phyloP scores from a whole-genome alignment of 2,113 vertebrate genomes.

The Grus americana region DNA sequence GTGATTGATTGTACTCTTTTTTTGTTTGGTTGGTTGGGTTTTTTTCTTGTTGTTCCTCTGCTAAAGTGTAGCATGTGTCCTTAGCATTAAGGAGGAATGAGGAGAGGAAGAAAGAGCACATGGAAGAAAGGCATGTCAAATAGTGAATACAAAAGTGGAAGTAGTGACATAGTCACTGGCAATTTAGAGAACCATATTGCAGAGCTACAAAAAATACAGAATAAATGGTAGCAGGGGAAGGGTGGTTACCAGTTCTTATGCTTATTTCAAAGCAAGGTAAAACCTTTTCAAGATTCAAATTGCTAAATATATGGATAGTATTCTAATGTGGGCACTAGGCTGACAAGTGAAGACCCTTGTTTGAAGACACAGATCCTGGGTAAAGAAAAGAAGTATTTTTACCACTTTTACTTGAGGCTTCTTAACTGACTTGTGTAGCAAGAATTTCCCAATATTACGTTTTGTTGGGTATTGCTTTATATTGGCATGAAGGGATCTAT shows the following conservation, averaged over 20 bases:
- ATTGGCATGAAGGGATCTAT: background rate
- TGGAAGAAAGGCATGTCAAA: background rate
- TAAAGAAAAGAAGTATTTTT: background rate
- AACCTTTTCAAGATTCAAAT: background rate
- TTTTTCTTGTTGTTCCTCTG: background rate
- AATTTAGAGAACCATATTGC: background rate
- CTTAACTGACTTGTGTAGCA: background rate
- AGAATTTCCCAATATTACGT: background rate
- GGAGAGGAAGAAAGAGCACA: background rate
- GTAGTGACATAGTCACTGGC: background rate
- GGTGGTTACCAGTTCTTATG: background rate
- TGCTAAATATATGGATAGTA: background rate
- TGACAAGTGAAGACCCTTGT: background rate
- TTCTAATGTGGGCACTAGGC: background rate
- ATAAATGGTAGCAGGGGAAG: background rate
- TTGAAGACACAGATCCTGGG: background rate
- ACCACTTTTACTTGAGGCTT: background rate
- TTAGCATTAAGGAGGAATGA: background rate
- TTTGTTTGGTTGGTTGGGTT: too few relatives aligned
- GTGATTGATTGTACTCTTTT: background rate
- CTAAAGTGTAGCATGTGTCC: background rate
- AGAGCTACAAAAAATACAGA: background rate
- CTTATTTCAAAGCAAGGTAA: background rate
- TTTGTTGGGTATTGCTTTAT: background rate
- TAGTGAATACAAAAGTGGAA: background rate